Base-by-base conservation (phyloP, 2,888 invertebrate species). In the Thereva unica region DNA sequence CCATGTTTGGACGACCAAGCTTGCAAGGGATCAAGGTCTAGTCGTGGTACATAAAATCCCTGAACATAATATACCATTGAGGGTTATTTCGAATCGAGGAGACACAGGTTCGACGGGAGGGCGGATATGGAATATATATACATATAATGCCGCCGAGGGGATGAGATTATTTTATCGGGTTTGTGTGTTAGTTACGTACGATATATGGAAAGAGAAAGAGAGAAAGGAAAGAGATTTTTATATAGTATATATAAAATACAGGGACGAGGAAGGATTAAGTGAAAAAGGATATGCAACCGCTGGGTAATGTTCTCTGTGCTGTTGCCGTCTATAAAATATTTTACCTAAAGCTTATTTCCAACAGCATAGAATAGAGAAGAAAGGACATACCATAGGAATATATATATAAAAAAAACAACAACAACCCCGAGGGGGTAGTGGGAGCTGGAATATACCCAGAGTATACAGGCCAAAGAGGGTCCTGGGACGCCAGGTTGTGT, bases 1-100 rank as follows among this genome's bases (percentile, higher is more conserved):
- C 40, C 9, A 52, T 10, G 54, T 8, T 12, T n/a, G 45, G 49
- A 12, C 38, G 47, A 59, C 23, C 23, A 49, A 47, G n/a, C 49
- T 59, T 40, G 59, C 47, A 34, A 52, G 37, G 42, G 63, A 52
- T 63, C 64, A 64, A 64, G 64, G 64, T 64, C 64, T 64, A 64
- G 64, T 37, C 64, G 35, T 44, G 44, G 45, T 64, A 54, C 59
- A 59, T 59, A 59, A 59, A 59, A 59, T 59, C 49, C 23, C 23
- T 23, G 23, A 23, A 23, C 23, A 23, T 23, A 23, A 23, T 23
- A 23, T 23, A 23, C 23, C 23, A 23, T 59, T 9, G 47, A 49
- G 49, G 59, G 59, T 59, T 38, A 47, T 35, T 38, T 47, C 37
- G 4, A 49, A 40, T n/a, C 38, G 40, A 9, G 38, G 55, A n/a